Evolutionary conservation across 1,140 invertebrate genomes (phyloP).

Genomic region (Orchesella cincta): DNA sequence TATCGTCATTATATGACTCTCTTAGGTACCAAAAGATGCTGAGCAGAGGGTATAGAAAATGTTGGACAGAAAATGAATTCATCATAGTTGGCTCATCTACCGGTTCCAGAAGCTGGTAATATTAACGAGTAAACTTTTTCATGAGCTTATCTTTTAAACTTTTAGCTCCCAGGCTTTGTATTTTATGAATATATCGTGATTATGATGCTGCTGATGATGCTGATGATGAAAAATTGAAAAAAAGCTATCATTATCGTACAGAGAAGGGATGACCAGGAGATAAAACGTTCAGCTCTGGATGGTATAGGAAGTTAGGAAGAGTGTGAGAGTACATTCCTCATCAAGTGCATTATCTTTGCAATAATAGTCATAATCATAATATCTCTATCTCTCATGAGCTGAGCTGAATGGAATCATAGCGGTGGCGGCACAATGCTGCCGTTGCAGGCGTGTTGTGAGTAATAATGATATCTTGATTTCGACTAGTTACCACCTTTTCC

Average conservation of each 20-base stretch:
- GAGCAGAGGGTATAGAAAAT: not conserved
- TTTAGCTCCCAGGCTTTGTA: conserved; percentile 5
- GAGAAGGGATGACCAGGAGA: not conserved
- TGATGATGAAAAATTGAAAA: not conserved
- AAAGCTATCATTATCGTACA: not conserved
- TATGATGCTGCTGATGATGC: not conserved
- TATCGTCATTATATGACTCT: conserved; percentile 20
- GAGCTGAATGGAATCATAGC: conserved; percentile 5
- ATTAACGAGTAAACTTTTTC: not conserved
- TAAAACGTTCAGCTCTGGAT: not conserved
- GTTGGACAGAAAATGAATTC: conserved; percentile 3
- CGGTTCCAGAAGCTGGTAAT: not conserved
- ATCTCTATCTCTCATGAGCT: not conserved
- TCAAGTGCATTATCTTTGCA: not conserved
- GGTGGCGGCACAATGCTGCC: not conserved
- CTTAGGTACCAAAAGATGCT: conserved; percentile 1
- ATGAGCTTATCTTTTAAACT: not conserved
- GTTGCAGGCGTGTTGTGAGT: conserved; percentile 24
- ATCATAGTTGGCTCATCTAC: not conserved
- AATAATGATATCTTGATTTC: conserved; percentile 29
- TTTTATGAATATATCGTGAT: conserved; percentile 13
- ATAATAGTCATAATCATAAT: conserved; percentile 3
- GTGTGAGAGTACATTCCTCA: not conserved
- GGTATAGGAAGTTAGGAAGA: not conserved
- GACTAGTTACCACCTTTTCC: not conserved